Conservation (phyloP, 2,888 invertebrate species). For the Dinocampus coccinellae region DNA sequence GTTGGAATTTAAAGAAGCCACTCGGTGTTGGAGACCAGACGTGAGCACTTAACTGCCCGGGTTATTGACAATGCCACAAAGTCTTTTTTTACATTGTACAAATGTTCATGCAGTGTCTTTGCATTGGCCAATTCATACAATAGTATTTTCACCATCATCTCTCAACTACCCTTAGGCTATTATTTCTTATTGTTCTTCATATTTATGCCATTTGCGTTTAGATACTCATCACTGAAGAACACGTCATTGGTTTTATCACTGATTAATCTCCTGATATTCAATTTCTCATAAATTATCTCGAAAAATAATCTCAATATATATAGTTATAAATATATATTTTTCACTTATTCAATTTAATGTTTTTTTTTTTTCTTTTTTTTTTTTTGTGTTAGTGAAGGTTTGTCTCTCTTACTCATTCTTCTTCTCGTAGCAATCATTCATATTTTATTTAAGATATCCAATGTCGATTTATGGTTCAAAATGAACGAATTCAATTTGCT, state of each 20-base stretch:
- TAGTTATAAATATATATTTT: background rate
- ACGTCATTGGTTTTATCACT: slow-evolving; percentile 45
- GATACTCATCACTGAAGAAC: background rate
- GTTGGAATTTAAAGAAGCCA: slow-evolving; percentile 51
- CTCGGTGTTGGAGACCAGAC: slow-evolving; percentile 61
- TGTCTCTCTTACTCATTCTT: too few species aligned
- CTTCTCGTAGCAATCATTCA: slow-evolving; percentile 14
- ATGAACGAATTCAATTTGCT: slow-evolving; percentile 39
- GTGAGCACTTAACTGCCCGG: slow-evolving; percentile 66
- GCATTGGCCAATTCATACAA: slow-evolving; percentile 63
- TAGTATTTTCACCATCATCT: slow-evolving; percentile 24
- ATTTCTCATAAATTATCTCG: background rate
- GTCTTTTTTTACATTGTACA: slow-evolving; percentile 4
- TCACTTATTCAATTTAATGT: background rate
- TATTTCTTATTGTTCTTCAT: slow-evolving; percentile 63
- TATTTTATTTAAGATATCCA: slow-evolving; percentile 23
- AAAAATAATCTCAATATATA: background rate
- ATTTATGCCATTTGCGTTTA: slow-evolving; percentile 45
- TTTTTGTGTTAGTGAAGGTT: background rate
- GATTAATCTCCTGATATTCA: slow-evolving; percentile 2
- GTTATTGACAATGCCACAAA: slow-evolving; percentile 55
- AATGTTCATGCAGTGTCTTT: slow-evolving; percentile 14
- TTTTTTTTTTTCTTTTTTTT: too few species aligned
- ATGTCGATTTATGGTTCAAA: slow-evolving; percentile 36
- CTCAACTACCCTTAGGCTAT: slow-evolving; percentile 56